Evolutionary conservation across 1,140 invertebrate genomes (phyloP).

Genomic region (Agrilus planipennis): DNA sequence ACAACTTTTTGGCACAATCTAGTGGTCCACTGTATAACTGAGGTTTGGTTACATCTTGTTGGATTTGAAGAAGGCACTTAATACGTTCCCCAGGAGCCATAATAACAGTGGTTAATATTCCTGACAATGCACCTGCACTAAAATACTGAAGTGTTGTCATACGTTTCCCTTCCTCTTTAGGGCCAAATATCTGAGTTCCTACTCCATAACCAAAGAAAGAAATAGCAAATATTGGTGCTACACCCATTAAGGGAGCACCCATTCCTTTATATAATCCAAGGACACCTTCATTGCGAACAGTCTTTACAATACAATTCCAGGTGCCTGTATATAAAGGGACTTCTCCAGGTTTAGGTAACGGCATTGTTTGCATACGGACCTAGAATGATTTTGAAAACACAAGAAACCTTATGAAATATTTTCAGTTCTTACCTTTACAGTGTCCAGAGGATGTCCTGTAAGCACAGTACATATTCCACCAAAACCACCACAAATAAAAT

Average conservation of each 20-base stretch:
- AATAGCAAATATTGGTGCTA: conserved; percentile 85
- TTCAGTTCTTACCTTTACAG: conserved; percentile 55
- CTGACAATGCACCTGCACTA: conserved; percentile 86
- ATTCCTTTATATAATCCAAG: conserved; percentile 73
- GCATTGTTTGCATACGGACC: conserved; percentile 92
- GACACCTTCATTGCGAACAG: conserved; percentile 76
- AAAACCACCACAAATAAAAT: conserved; percentile 92
- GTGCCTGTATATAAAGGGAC: conserved; percentile 75
- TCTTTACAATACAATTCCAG: conserved; percentile 90
- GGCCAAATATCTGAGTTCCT: conserved; percentile 68
- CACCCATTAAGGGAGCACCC: conserved; percentile 47
- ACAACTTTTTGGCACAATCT: conserved; percentile 84
- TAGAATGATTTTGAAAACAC: conserved; percentile 19
- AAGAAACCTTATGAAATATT: conserved; percentile 3
- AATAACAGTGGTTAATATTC: conserved; percentile 86
- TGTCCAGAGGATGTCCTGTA: conserved; percentile 90
- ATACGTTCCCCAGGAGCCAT: conserved; percentile 98
- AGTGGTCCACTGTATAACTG: conserved; percentile 85
- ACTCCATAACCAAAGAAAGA: conserved; percentile 95
- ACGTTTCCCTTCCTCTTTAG: conserved; percentile 12
- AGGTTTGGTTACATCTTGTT: conserved; percentile 54
- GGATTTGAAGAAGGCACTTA: conserved; percentile 90
- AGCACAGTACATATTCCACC: conserved; percentile 91
- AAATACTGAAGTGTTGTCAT: conserved; percentile 38
- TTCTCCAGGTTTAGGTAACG: conserved; percentile 58